Percentiles rank a stretch among this genome's conserved stretches.
Conservation (phyloP, 92 coral and sea anemone genomes). For the Nematostella vectensis region DNA sequence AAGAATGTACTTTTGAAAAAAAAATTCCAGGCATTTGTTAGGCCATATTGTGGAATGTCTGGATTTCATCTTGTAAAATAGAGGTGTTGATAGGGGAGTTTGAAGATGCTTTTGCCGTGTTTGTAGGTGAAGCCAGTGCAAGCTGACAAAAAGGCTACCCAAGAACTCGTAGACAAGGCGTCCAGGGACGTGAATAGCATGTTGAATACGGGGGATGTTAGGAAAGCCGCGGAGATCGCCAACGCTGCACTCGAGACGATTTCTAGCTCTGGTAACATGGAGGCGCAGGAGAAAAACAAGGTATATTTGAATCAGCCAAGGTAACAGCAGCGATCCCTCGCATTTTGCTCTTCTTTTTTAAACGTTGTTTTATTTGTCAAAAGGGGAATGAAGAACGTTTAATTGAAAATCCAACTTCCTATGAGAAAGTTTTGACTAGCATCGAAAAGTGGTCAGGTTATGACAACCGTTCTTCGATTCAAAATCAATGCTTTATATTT, state of each 20-base stretch:
- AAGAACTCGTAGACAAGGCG: slow-evolving; percentile 1
- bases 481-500: not conserved
- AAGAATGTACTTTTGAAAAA: no score
- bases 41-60: no score
- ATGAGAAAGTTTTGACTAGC: not conserved
- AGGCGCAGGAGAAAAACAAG: slow-evolving; percentile 10
- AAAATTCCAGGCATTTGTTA: no score
- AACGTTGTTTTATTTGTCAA: no score
- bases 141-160: not conserved
- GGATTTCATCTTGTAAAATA: no score
- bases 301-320: no score
- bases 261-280: not conserved
- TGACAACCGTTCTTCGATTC: not conserved
- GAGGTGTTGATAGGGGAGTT: no score
- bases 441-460: not conserved
- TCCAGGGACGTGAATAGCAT: slow-evolving; percentile 10
- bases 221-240: slow-evolving; percentile 62
- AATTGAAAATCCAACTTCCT: no score
- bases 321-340: no score
- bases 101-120: not conserved
- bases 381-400: no score
- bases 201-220: slow-evolving; percentile 42
- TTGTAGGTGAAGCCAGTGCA: slow-evolving; percentile 6
- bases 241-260: slow-evolving; percentile 61
- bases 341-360: no score